phyloP scores from a whole-genome alignment of 1,140 invertebrate genomes.

The Coptotermes formosanus region DNA sequence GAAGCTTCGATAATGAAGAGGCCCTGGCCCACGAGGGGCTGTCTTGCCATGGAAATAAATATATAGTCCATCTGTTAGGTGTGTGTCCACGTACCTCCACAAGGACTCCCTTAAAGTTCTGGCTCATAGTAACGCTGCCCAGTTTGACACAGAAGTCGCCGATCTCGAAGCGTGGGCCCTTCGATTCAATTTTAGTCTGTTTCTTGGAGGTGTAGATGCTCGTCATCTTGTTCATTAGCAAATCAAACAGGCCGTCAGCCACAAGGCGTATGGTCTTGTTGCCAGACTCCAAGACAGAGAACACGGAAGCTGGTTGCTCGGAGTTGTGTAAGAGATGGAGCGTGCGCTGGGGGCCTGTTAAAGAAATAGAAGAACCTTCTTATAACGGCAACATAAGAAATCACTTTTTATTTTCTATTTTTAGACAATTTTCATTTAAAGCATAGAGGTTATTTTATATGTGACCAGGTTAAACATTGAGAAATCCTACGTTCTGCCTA shows the following conservation, averaged over 20 bases:
- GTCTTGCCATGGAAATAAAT: no score
- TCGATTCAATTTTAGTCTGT: conserved; percentile 81
- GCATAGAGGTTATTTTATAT: no score
- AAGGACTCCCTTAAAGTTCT: conserved; percentile 91
- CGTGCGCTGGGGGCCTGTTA: conserved; percentile 62
- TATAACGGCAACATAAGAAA: no score
- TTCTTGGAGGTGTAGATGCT: conserved; percentile 87
- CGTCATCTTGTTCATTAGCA: conserved; percentile 86
- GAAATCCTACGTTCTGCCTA: no score
- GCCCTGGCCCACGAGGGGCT: no score
- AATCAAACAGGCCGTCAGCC: conserved; percentile 86
- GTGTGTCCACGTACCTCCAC: conserved; percentile 88
- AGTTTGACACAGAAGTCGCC: conserved; percentile 94
- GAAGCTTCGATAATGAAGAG: no score
- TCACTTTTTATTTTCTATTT: no score
- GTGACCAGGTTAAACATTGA: no score
- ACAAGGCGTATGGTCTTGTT: conserved; percentile 81
- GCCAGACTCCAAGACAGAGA: conserved; percentile 86
- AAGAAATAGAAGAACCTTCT: no score
- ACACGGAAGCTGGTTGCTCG: conserved; percentile 91
- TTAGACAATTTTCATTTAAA: no score
- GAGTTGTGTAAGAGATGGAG: conserved; percentile 93
- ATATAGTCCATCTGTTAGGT: no score
- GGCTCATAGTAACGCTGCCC: conserved; percentile 87
- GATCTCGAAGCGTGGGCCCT: conserved; percentile 88